Base-by-base conservation (phyloP, 1,140 invertebrate species). In the Drosophila eugracilis region DNA sequence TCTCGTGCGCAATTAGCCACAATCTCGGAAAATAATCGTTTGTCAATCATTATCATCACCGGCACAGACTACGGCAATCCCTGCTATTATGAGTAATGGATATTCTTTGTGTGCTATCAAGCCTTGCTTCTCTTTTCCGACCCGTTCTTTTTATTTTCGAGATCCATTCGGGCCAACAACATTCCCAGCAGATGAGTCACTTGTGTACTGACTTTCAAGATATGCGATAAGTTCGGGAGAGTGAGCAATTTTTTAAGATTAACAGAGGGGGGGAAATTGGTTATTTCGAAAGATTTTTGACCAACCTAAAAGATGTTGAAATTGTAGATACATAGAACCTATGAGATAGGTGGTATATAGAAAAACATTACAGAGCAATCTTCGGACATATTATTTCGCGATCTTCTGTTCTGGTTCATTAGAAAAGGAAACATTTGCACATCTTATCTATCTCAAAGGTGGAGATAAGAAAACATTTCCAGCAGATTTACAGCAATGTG, bases 81-180 rank as follows among this genome's bases (percentile, higher is more conserved):
- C 69, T 59, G 69, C 50, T 44, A 59, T 72, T 72, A 69, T 70
- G 69, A 72, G 69, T 72, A 72, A 72, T 72, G 65, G 47, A 69
- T 67, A 67, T 32, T 42, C 54, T 26, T 49, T 58, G 67, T 42
- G 34, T 26, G 34, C 26, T 41, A 14, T 17, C 37, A 39, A 53
- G 21, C 6, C 21, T 44, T 2, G 41, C 12, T 63, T 49, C 4
- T 60, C 32, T 26, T 26, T 32, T 24, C 22, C 10, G 37, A 22
- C 22, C 44, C 28, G 19, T 21, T 36, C 7, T 26, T 37, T 28
- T 36, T 30, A 12, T 22, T 36, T 17, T 42, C 37, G 9, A 15
- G 55, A 62, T 62, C 41, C 57, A 48, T 39, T 41, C 34, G n/a
- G 28, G 19, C 15, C 41, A 36, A 22, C 41, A 36, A 22, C 63